A percentile compares a stretch with the other conserved stretches of the same genome.
These are phyloP conservation scores for Phycodurus eques DNA, from an alignment of 2,113 vertebrate species.

Conservation along the genomic window DNA sequence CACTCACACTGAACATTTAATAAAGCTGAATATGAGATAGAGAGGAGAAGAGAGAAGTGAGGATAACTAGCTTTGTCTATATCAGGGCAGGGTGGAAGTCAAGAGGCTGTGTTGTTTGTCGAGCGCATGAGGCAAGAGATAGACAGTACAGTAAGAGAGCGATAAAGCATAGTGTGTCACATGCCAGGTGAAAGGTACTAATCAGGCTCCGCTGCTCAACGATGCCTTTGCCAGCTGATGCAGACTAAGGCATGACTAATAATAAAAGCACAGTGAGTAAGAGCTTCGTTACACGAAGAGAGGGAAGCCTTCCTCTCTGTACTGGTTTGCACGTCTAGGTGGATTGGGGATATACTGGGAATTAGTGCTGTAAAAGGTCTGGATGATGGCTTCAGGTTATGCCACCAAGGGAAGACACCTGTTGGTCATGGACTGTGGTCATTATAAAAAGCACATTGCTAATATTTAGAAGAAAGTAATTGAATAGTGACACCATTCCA, in stretches of 20 bases:
- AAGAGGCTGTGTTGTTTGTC: slow-evolving; percentile 39
- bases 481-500: slow-evolving; percentile 13
- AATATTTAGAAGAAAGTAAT: slow-evolving; percentile 2
- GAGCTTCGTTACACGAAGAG: slow-evolving; percentile 41
- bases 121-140: slow-evolving; percentile 18
- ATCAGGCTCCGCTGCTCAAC: slow-evolving; percentile 51
- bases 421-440: not conserved
- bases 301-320: slow-evolving; percentile 22
- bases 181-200: slow-evolving; percentile 56
- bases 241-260: slow-evolving; percentile 49
- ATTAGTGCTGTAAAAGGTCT: slow-evolving; percentile 48
- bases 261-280: slow-evolving; percentile 52
- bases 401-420: slow-evolving; percentile 22
- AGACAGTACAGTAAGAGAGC: slow-evolving; percentile 14
- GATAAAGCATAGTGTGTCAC: slow-evolving; percentile 42
- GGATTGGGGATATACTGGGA: slow-evolving; percentile 40
- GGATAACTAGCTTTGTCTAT: slow-evolving; percentile 12
- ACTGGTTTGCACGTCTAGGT: slow-evolving; percentile 51
- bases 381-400: not conserved
- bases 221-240: slow-evolving; percentile 56
- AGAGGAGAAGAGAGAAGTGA: slow-evolving; percentile 1
- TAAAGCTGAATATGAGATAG: slow-evolving; percentile 49
- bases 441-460: slow-evolving; percentile 1
- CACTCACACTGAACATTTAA: slow-evolving; percentile 61
- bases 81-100: slow-evolving; percentile 30